phyloP scores from a whole-genome alignment of 2,797 vertebrate species.

The Loris lydekkerianus region DNA sequence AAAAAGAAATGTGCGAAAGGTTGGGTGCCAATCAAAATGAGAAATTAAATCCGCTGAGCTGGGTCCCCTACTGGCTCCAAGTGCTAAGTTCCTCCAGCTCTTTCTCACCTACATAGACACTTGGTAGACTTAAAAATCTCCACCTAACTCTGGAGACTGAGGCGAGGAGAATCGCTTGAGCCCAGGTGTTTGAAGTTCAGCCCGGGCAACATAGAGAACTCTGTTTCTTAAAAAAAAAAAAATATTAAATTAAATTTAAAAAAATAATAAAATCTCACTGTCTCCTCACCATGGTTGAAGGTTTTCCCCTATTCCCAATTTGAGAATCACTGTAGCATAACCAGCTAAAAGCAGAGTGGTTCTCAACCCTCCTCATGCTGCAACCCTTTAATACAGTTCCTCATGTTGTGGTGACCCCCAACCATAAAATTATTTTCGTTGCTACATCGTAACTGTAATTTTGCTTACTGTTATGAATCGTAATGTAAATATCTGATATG shows the following conservation, averaged over 20 bases:
- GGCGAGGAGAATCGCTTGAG: background rate
- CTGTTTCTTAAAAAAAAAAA: background rate
- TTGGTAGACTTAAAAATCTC: background rate
- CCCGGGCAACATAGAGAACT: background rate
- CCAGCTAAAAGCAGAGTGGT: background rate
- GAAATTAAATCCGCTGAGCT: conserved; percentile 34
- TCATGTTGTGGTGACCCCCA: too few species aligned
- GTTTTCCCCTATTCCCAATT: background rate
- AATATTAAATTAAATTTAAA: background rate
- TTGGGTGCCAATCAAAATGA: background rate
- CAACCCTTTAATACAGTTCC: too few species aligned
- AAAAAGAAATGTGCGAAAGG: background rate
- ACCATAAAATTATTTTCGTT: too few species aligned
- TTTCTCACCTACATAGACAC: background rate
- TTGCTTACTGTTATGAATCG: too few species aligned
- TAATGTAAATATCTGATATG: too few species aligned
- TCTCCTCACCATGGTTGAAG: background rate
- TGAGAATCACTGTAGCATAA: background rate
- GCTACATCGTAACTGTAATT: too few species aligned
- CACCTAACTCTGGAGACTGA: background rate
- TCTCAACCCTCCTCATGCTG: too few species aligned
- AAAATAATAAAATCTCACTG: background rate
- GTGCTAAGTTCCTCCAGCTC: conserved; percentile 24
- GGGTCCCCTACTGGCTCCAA: background rate
- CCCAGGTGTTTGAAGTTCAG: background rate